phyloP scores from a whole-genome alignment of 2,113 vertebrate species.

The Odocoileus virginianus region DNA sequence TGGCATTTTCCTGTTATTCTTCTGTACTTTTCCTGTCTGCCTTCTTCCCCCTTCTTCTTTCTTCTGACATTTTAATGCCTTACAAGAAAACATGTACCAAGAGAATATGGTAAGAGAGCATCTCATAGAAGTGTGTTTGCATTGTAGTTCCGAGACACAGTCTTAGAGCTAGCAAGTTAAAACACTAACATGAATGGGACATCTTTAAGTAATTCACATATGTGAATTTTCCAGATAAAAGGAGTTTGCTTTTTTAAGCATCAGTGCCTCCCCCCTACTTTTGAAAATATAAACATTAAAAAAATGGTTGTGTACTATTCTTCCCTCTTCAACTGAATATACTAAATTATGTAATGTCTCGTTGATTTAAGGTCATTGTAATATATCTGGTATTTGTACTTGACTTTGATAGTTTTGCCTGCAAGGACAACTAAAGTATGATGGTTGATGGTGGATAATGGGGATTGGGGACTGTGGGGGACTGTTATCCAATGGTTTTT shows the following conservation, averaged over 20 bases:
- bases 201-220: background rate
- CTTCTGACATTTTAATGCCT: background rate
- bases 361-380: background rate
- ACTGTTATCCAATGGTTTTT: background rate
- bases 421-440: background rate
- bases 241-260: background rate
- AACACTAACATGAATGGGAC: background rate
- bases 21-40: background rate
- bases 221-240: background rate
- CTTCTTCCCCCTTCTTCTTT: background rate
- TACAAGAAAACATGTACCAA: background rate
- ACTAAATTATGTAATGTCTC: background rate
- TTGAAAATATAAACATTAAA: background rate
- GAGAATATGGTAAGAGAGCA: background rate
- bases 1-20: background rate
- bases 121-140: background rate
- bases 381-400: background rate
- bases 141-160: background rate
- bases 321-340: background rate
- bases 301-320: background rate
- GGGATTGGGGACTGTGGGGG: background rate
- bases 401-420: background rate
- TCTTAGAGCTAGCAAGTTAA: background rate
- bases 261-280: background rate
- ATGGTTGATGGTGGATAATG: background rate